Evolutionary conservation across 2,888 invertebrate species (phyloP), one percentile per base, ranked within the genome.

Genomic region (Dryomyza anilis): DNA sequence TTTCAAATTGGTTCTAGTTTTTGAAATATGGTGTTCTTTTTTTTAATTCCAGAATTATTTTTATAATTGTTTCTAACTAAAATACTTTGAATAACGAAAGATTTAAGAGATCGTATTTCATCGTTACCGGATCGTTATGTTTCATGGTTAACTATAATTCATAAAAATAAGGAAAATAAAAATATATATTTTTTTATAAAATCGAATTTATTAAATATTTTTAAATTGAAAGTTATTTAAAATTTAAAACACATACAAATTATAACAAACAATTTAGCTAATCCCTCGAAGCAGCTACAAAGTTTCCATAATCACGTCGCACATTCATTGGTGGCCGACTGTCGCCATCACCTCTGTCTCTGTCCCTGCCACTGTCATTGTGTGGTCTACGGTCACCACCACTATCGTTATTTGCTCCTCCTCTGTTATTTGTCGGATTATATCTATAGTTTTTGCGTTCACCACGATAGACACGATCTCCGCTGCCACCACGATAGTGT

Each of bases 261-360:
- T 23, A 27, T 52, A 27, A 48, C 21, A 48, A 33, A 14, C 3
- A 6, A n/a, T n/a, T n/a, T n/a, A n/a, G n/a, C 64, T 76, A 76
- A 61, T 80, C 77, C 63, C 74, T 77, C 16, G 79, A 76, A 36
- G 79, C 79, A 10, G 78, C 76, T 55, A 79, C 79, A 72, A 79
- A 79, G 64, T 79, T 79, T 0, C 74, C 74, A 67, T 79, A 79
- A 62, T 79, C 78, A 1, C 75, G 70, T 19, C 77, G 69, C 3
- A 80, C 71, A 5, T 72, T 72, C 70, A 77, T 76, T 2, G 77
- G 73, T 1, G 74, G 61, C 0, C 69, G 68, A 63, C 29, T 48
- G 10, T 12, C 23, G 3, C 14, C 14, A 21, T 50, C 25, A 2
- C 7, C 19, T 36, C 55, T n/a, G n/a, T n/a, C n/a, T n/a, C n/a